Conservation (phyloP, 2,113 vertebrate genomes). For the Psittacus erithacus region DNA sequence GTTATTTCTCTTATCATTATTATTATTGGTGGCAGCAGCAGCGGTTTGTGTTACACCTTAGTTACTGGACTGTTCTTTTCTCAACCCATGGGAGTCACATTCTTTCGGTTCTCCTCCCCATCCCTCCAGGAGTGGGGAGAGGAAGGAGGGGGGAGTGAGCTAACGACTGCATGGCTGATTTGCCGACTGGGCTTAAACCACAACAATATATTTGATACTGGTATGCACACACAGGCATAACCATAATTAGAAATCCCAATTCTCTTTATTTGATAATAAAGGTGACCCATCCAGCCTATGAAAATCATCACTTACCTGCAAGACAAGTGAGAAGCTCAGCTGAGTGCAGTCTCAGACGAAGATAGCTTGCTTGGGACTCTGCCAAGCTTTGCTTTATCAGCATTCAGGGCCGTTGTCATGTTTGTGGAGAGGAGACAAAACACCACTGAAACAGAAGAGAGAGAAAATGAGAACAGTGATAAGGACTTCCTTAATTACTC, state of each 20-base stretch:
- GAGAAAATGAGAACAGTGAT: not conserved
- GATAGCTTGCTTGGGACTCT: not conserved
- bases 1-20: no score
- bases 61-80: no score
- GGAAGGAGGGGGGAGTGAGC: no score
- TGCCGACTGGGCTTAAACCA: no score
- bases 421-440: constrained; percentile 1
- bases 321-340: not conserved
- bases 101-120: no score
- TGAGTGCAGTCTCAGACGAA: not conserved
- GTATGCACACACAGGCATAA: not conserved
- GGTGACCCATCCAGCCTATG: not conserved
- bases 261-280: not conserved
- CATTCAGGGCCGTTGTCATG: not conserved
- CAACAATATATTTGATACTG: not conserved
- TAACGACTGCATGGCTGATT: no score
- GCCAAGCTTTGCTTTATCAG: not conserved
- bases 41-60: no score
- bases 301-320: not conserved
- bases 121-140: no score
- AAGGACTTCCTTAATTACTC: not conserved
- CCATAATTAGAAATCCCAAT: not conserved
- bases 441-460: not conserved
- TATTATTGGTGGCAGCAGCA: no score
- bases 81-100: no score